phyloP scores from a whole-genome alignment of 2,113 vertebrate species.

The Xenopus tropicalis region UCB_Xtro_10.0 CM004448.2:117540501-117541000 shows the following conservation, averaged over 20 bases:
- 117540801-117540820: background rate
- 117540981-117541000: too few species aligned
- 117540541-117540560: background rate
- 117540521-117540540: background rate
- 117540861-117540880: too few species aligned
- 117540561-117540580: background rate
- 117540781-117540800: background rate
- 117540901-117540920: too few species aligned
- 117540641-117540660: constrained; percentile 27
- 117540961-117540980: too few species aligned
- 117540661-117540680: constrained; percentile 39
- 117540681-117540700: constrained; percentile 31
- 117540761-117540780: constrained; percentile 1
- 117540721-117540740: constrained; percentile 26
- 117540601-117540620: constrained; percentile 12
- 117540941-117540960: too few species aligned
- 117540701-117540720: constrained; percentile 36
- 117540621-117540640: constrained; percentile 23
- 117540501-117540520: background rate
- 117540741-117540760: constrained; percentile 36
- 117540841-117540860: too few species aligned
- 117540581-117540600: constrained; percentile 3
- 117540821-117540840: too few species aligned
- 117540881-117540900: too few species aligned
- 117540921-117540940: too few species aligned